Evolutionary conservation across 2,113 vertebrate species (phyloP), one percentile per base, ranked within the genome.

Genomic region (Hydrochoerus hydrochaeris): DNA sequence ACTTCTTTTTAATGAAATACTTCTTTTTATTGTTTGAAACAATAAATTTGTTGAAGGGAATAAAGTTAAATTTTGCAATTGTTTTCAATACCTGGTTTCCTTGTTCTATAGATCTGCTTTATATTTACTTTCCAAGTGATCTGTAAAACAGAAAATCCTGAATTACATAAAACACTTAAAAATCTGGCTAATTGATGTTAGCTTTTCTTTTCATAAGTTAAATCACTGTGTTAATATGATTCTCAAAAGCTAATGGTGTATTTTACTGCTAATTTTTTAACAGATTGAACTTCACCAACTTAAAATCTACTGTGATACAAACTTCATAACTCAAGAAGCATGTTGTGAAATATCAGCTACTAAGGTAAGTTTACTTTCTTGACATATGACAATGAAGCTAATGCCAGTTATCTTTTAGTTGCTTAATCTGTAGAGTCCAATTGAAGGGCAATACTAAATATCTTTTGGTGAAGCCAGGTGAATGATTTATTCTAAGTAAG

Each of bases 231-330:
- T 0, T n/a, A 88, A 71, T 0, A 5, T 49, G 4, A 75, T 41
- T 95, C 62, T 94, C 49, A 69, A 65, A 57, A 95, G 65, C 71
- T 96, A 92, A 97, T 83, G 16, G 44, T 93, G 38, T 91, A 6
- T 84, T 49, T 58, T 96, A 30, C 88, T 91, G 75, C 46, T 97
- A 7, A 80, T 98, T 97, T 97, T 98, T 96, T 97, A 96, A 98
- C 98, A 99, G 99, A 99, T 99, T 98, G 99, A 99, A 98, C 98
- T 99, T 98, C 99, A 99, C 63, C 99, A 98, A 80, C 94, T 99
- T 97, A 97, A 99, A 85, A 96, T 99, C 98, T 99, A 99, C 98
- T 99, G 99, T 98, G 99, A 99, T 97, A 98, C 99, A 80, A 98
- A 99, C 85, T 85, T 99, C 97, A 98, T 98, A 69, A 97, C 98